Conservation (phyloP, 2,113 vertebrate genomes). For the Motacilla alba region DNA sequence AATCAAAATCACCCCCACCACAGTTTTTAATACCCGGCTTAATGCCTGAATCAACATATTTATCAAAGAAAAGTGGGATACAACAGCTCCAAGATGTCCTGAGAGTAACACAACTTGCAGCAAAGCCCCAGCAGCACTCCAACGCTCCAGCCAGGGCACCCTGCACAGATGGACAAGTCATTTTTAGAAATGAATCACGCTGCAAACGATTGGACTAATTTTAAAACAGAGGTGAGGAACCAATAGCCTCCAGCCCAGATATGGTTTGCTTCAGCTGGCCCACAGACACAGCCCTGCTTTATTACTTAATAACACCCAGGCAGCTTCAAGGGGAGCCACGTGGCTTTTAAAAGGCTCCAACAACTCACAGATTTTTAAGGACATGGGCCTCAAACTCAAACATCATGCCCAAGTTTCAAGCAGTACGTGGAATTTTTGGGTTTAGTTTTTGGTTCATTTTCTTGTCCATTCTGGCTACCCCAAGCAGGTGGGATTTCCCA, state of each 20-base stretch:
- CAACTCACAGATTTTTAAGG: not conserved
- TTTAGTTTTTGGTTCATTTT: not conserved
- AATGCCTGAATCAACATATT: not conserved
- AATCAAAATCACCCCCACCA: not conserved
- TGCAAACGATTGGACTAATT: constrained; percentile 57
- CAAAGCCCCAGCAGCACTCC: not conserved
- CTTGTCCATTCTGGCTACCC: not conserved
- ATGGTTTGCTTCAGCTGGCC: constrained; percentile 45
- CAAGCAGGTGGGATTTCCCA: not conserved
- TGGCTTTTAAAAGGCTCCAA: not conserved
- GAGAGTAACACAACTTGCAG: not conserved
- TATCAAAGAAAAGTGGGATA: rapidly evolving
- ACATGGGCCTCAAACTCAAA: not conserved
- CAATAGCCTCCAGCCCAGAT: constrained; percentile 46
- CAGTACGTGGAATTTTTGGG: not conserved
- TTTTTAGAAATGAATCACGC: constrained; percentile 65
- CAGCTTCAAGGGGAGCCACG: not conserved
- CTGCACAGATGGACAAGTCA: constrained; percentile 53
- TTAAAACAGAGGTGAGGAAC: constrained; percentile 65
- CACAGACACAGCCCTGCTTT: not conserved
- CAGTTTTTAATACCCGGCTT: not conserved
- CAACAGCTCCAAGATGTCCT: not conserved
- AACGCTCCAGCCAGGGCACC: not conserved
- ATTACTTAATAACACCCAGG: not conserved
- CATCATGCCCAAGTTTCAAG: not conserved